A percentile compares a stretch with the other conserved stretches of the same genome.
phyloP scores from a whole-genome alignment of 1,140 invertebrate genomes.

The Rhyzopertha dominica region DNA sequence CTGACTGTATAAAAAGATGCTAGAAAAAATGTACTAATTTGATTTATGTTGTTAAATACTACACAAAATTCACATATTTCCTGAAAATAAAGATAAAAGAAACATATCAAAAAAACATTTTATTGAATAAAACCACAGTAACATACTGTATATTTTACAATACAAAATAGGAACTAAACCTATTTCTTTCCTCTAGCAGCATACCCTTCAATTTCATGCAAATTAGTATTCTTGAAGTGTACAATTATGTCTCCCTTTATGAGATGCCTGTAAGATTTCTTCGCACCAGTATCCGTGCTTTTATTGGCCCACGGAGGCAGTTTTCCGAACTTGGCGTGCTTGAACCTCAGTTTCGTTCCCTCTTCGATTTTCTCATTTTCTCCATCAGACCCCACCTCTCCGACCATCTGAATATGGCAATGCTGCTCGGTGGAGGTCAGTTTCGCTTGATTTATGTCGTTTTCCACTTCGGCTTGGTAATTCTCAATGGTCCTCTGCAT shows the following conservation, averaged over 20 bases:
- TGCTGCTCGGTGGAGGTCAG: slow-evolving; percentile 16
- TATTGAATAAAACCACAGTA: too few species aligned
- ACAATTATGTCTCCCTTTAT: slow-evolving; percentile 38
- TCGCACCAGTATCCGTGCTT: slow-evolving; percentile 14
- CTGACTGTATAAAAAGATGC: too few species aligned
- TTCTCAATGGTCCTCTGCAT: slow-evolving; percentile 30
- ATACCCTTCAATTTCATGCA: slow-evolving; percentile 39
- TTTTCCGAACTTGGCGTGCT: slow-evolving; percentile 30
- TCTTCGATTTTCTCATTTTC: slow-evolving; percentile 28
- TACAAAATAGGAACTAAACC: too few species aligned
- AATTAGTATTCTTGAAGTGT: slow-evolving; percentile 33
- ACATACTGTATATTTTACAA: too few species aligned
- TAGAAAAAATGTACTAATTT: too few species aligned
- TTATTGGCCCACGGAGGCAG: slow-evolving; percentile 19
- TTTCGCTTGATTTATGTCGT: slow-evolving; percentile 41
- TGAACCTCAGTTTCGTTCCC: slow-evolving; percentile 34
- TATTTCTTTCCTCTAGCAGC: too few species aligned
- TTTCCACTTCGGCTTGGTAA: slow-evolving; percentile 39
- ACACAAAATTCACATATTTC: too few species aligned
- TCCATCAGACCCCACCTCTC: slow-evolving; percentile 28
- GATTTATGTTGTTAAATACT: too few species aligned
- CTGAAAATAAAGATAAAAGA: too few species aligned
- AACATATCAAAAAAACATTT: too few species aligned
- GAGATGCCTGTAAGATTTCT: slow-evolving; percentile 36
- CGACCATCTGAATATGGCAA: slow-evolving; percentile 24